Percentiles rank a stretch among this genome's conserved stretches.
Evolutionary conservation across 2,888 invertebrate species (phyloP).

Genomic region (Stenolophus ochropezus): DNA sequence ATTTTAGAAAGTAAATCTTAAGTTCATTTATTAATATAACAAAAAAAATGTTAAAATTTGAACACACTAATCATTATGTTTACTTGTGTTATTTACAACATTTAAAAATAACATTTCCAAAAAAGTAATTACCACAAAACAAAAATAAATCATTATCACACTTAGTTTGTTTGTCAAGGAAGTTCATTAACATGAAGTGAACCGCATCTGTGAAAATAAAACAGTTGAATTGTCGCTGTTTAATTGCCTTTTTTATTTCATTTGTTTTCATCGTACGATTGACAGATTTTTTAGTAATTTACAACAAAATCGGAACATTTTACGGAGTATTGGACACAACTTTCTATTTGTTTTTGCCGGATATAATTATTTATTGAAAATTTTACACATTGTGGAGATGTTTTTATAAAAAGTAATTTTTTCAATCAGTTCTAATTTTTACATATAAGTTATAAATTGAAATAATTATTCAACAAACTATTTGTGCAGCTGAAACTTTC

Average conservation of each 20-base stretch:
- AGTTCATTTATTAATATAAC: too few species aligned
- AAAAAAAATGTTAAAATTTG: too few species aligned
- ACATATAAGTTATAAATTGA: too few species aligned
- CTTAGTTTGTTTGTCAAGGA: not conserved
- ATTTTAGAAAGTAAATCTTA: too few species aligned
- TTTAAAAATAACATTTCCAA: too few species aligned
- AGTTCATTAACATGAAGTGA: slow-evolving; percentile 2
- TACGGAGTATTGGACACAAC: not conserved
- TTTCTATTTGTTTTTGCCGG: slow-evolving; percentile 6
- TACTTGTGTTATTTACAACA: too few species aligned
- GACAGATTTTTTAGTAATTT: not conserved
- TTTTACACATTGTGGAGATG: too few species aligned
- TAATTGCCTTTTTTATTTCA: slow-evolving; percentile 12
- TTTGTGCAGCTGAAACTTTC: too few species aligned
- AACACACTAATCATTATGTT: too few species aligned
- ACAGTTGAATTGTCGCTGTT: not conserved
- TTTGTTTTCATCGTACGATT: slow-evolving; percentile 8
- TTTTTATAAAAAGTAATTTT: too few species aligned
- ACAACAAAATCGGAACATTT: not conserved
- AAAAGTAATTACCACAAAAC: not conserved
- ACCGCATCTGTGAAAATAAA: not conserved
- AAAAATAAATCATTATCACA: not conserved
- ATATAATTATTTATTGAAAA: not conserved
- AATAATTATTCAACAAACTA: too few species aligned
- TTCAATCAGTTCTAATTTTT: not conserved